Evolutionary conservation across 2,888 invertebrate genomes (phyloP), one percentile per base, ranked within the genome.

Genomic region (Eilema griseolum): DNA sequence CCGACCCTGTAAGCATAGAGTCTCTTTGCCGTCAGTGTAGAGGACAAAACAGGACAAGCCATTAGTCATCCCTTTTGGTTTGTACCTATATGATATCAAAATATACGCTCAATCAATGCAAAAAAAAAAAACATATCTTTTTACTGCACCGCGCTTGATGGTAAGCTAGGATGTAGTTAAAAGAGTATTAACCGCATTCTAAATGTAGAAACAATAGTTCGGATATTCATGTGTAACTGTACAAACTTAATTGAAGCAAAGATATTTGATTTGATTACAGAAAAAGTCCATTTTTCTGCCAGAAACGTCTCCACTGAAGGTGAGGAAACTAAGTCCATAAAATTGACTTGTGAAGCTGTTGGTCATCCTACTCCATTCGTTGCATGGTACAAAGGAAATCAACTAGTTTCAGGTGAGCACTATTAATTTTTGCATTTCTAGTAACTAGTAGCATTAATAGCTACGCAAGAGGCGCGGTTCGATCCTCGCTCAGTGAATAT

Each of bases 321-420:
- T 0, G 92, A 94, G 71, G 94, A 95, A 75, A 88, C 89, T 1
- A 90, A 87, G 72, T 84, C 86, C 2, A 86, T 88, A 0, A 90
- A 83, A 77, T 73, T 95, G 63, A 83, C 86, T 41, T 95, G 95
- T 65, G 87, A 89, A 69, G 93, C 93, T 0, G 88, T 89, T n/a
- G 95, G 95, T 4, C 80, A 84, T 31, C 95, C 95, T 1, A 61
- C 82, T 1, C 95, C 95, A 3, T 88, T 89, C 0, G 90, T 94
- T 1, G 90, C 89, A 26, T 95, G 95, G 95, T 93, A 94, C 80
- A 92, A 89, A 71, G 90, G 91, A 57, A 88, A 83, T 46, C 75
- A 73, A 16, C 77, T 62, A n/a, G 81, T 84, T 28, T 74, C 60
- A 67, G 77, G 83, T 84, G 74, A 72, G 8, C 2, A 14, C 20